Base-by-base conservation (phyloP, 2,797 vertebrate genomes). In the Lemur catta region DNA sequence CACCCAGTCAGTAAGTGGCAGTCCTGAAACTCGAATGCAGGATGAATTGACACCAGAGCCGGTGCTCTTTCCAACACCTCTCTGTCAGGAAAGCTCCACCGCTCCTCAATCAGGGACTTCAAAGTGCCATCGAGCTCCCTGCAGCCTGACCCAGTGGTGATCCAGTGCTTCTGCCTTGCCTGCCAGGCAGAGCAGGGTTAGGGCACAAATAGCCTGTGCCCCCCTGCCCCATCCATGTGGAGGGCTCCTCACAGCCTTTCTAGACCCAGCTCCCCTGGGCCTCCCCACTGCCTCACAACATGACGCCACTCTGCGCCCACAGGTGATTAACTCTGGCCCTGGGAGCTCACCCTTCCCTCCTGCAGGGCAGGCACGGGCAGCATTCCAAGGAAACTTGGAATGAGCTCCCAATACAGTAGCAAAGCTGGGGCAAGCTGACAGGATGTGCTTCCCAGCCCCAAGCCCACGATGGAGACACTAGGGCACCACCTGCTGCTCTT, bases 371-470 rank as follows among this genome's bases (percentile, higher is more conserved):
- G 41, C 35, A 26, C 2, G 81, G 93, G 80, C 41, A 50, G 38
- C 93, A 95, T 95, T 96, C 93, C 96, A 78, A 76, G 69, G 94
- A 89, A 96, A 17, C 59, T 74, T 67, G 46, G 50, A 72, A 85
- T 61, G 74, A 96, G 43, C 59, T 84, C 82, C 74, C 1, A 4
- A 72, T 50, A 85, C 15, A 85, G 22, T 22, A 28, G 57, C 18
- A 26, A 90, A 59, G 74, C 89, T 46, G 20, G 50, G 7, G 28
- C 48, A 48, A 69, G 14, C 52, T 50, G 28, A 71, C 24, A 41
- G 46, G 75, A 75, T 17, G 20, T 28, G 50, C 65, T 61, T 67
- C 61, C 57, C 41, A 35, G 26, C 28, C 46, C 71, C 24, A 67
- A 72, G 48, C n/a, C 88, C 52, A 81, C 35, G 57, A 57, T 7